Base-by-base conservation (phyloP, 2,888 invertebrate genomes). In the Tortricodes alternella region DNA sequence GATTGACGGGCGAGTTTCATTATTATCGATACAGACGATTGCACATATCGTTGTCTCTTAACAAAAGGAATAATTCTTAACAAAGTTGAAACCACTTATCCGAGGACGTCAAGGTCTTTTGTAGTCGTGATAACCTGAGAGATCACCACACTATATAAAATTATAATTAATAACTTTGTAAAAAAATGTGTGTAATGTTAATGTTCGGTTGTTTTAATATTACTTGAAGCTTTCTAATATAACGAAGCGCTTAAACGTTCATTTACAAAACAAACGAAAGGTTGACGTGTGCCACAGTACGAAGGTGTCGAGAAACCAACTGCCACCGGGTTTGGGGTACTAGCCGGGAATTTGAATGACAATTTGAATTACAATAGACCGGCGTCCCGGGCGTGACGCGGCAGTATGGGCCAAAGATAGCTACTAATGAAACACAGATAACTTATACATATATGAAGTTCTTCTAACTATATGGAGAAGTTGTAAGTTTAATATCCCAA, bases 331-430 rank as follows among this genome's bases (percentile, higher is more conserved):
- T 76, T 83, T 78, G 65, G 76, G 72, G 62, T 72, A 67, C 70
- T 76, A 74, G 68, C 68, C 73, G 70, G 70, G 74, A 74, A 82
- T 86, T 85, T 85, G 81, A 85, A 89, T 87, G 81, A 84, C 78
- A 82, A 88, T 89, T 81, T 85, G 79, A 84, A 88, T 87, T 72
- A 88, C 85, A 87, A 85, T 87, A 67, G 71, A 62, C 73, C 71
- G 85, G 83, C 85, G 87, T 85, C 87, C 79, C 78, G 76, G 74
- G 68, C 77, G 71, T 89, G 89, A 89, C 85, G 62, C 63, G 55
- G 82, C 87, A 71, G 61, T 74, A 79, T 78, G 74, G 58, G 59
- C 72, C 70, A 67, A 58, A 71, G 73, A 72, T 74, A 72, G 68
- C 73, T 69, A 70, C 67, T 76, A 74, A 78, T 76, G 67, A 65